Percentiles rank a stretch among this genome's conserved stretches.
Evolutionary conservation across 1,140 invertebrate species (phyloP).

Genomic region (Lasioglossum albipes): DNA sequence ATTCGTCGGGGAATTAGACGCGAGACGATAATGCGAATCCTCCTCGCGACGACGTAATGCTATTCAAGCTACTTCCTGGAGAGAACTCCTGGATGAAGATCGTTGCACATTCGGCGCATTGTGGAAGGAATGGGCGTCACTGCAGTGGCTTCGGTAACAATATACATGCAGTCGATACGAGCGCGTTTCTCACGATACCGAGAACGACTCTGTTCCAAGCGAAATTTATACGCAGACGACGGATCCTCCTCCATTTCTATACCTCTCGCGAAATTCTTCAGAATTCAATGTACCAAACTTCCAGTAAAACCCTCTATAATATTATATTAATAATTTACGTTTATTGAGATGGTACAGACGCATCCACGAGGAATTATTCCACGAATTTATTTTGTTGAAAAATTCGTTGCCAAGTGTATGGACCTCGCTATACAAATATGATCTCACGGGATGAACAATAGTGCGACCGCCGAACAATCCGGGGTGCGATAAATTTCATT

Average conservation of each 20-base stretch:
- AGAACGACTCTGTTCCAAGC: too few species aligned
- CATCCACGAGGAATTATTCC: too few species aligned
- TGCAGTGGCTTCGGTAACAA: neutral
- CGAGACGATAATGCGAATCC: neutral
- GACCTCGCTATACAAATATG: neutral
- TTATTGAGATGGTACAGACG: too few species aligned
- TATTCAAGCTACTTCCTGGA: neutral
- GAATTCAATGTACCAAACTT: too few species aligned
- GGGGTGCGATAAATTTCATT: neutral
- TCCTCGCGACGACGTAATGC: neutral
- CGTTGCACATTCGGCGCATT: neutral
- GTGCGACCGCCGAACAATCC: neutral
- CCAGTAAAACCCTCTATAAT: too few species aligned
- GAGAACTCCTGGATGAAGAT: neutral
- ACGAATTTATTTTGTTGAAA: too few species aligned
- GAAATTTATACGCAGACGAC: too few species aligned
- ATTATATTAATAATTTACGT: neutral
- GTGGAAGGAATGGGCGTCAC: neutral
- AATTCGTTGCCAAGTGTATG: too few species aligned
- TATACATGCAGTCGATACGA: neutral
- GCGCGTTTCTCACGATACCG: too few species aligned
- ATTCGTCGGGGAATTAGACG: conserved; percentile 1
- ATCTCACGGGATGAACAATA: neutral
- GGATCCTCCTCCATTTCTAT: too few species aligned
- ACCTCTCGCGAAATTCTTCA: too few species aligned